These are phyloP conservation scores for Spea bombifrons DNA, from an alignment of 2,113 vertebrate species.

Conservation along the genomic window DNA sequence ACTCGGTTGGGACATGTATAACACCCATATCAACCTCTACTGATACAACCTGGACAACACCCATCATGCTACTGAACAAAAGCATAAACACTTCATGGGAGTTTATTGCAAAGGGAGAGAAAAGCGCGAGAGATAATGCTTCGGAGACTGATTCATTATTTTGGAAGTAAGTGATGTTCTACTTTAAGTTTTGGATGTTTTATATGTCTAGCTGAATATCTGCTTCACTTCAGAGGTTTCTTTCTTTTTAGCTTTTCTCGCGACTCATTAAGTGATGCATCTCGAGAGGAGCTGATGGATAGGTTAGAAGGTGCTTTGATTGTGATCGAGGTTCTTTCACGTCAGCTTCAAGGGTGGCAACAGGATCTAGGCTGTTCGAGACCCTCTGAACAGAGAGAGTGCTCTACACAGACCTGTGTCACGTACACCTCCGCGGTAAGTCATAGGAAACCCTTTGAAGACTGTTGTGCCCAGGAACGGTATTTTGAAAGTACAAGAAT, in stretches of 20 bases:
- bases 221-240: background rate
- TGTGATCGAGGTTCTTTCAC: slow-evolving; percentile 83
- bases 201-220: background rate
- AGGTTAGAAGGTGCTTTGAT: slow-evolving; percentile 77
- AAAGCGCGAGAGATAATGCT: slow-evolving; percentile 52
- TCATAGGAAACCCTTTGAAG: background rate
- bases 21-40: slow-evolving; percentile 13
- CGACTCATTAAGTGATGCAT: slow-evolving; percentile 69
- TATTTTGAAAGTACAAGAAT: background rate
- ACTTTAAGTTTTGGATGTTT: background rate
- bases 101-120: background rate
- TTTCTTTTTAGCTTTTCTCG: slow-evolving; percentile 63
- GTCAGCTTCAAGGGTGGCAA: slow-evolving; percentile 69
- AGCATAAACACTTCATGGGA: slow-evolving; percentile 50
- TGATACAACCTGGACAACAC: slow-evolving; percentile 55
- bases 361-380: slow-evolving; percentile 34
- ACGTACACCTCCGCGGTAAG: slow-evolving; percentile 70
- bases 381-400: slow-evolving; percentile 68
- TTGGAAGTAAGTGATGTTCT: slow-evolving; percentile 60
- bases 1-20: background rate
- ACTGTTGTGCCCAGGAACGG: background rate
- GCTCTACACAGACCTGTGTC: slow-evolving; percentile 74
- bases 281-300: slow-evolving; percentile 76
- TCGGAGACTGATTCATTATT: slow-evolving; percentile 58
- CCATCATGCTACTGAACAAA: slow-evolving; percentile 52